phyloP scores from a whole-genome alignment of 2,113 vertebrate species.

The Odocoileus hemionus region DNA sequence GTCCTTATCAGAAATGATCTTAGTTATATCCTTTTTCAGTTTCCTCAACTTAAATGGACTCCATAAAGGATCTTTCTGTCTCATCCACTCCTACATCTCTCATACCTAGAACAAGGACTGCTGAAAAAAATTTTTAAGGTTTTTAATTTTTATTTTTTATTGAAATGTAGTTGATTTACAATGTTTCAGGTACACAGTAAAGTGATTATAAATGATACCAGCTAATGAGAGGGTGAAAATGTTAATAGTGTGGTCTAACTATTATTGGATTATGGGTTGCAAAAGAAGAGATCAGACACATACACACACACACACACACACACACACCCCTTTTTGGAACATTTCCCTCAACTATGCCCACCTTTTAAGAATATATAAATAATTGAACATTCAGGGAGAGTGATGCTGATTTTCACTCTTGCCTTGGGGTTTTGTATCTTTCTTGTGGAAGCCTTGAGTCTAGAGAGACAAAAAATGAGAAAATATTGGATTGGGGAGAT shows the following conservation, averaged over 20 bases:
- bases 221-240: background rate
- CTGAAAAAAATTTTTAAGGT: background rate
- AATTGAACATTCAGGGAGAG: background rate
- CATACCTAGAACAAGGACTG: background rate
- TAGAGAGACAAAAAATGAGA: background rate
- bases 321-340: background rate
- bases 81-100: background rate
- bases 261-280: background rate
- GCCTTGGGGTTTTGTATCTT: background rate
- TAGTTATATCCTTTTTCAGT: background rate
- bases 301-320: background rate
- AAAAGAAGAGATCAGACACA: background rate
- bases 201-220: background rate
- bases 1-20: background rate
- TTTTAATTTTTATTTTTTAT: background rate
- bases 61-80: background rate
- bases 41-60: background rate
- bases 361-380: background rate
- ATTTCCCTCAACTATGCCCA: background rate
- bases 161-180: background rate
- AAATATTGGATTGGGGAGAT: background rate
- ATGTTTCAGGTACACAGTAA: background rate
- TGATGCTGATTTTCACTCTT: background rate
- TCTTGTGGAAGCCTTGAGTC: background rate
- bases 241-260: background rate